Evolutionary conservation across 2,113 vertebrate genomes (phyloP).

Genomic region (Upupa epops): DNA sequence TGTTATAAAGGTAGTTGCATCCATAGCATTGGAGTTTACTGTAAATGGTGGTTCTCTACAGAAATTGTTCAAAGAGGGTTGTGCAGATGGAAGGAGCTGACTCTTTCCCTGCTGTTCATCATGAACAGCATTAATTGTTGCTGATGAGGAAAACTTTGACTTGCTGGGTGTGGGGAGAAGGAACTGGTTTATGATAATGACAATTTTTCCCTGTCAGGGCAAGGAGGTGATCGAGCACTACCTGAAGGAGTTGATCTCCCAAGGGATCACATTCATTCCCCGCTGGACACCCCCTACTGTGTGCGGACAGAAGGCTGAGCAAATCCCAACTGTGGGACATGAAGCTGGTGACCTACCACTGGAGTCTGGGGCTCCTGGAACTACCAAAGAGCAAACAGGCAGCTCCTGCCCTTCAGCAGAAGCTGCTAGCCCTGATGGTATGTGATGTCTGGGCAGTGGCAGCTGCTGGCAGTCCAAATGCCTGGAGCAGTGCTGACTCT

Average conservation of each 20-base stretch:
- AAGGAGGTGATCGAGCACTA: conserved; percentile 87
- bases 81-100: not conserved
- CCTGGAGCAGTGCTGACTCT: not conserved
- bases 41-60: not conserved
- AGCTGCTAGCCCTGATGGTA: conserved; percentile 67
- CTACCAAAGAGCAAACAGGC: not conserved
- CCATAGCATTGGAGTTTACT: not conserved
- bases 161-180: not conserved
- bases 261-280: conserved; percentile 80
- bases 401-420: not conserved
- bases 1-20: not conserved
- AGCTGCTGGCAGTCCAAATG: not conserved
- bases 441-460: not conserved
- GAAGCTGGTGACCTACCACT: not conserved
- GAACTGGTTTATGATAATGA: not conserved
- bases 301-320: not conserved
- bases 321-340: accelerated
- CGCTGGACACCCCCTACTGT: conserved; percentile 70
- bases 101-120: not conserved
- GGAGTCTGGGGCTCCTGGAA: not conserved
- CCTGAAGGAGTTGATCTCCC: conserved; percentile 80
- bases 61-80: not conserved
- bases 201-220: conserved; percentile 69
- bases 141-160: not conserved
- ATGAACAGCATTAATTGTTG: not conserved